Conservation (phyloP, 2,888 invertebrate species). For the Pachydiplax longipennis region DNA sequence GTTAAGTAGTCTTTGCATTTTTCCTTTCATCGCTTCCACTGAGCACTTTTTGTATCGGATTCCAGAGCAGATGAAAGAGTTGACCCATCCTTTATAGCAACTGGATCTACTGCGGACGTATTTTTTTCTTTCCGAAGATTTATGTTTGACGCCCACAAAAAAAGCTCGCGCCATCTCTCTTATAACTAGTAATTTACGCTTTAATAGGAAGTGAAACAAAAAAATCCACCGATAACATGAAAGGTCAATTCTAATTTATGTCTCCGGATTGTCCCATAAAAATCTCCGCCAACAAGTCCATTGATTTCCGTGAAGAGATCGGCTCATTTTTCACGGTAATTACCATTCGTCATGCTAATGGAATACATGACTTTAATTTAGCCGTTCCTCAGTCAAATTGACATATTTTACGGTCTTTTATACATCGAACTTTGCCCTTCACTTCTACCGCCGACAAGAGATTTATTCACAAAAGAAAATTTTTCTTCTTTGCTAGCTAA, state of each 20-base stretch:
- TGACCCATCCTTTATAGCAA: not conserved
- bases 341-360: not conserved
- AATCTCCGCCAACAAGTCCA: not conserved
- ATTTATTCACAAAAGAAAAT: no score
- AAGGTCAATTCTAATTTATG: not conserved
- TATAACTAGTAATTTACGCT: conserved; percentile 11
- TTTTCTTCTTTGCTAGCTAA: no score
- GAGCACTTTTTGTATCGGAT: not conserved
- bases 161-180: not conserved
- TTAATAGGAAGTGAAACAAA: not conserved
- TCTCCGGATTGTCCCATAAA: not conserved
- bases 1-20: no score
- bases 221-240: conserved; percentile 4
- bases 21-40: not conserved
- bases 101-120: not conserved
- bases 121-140: not conserved
- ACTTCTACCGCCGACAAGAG: no score
- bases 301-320: not conserved
- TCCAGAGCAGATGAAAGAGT: not conserved
- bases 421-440: no score
- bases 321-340: not conserved
- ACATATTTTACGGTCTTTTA: no score
- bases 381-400: no score
- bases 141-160: conserved; percentile 17
- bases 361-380: not conserved